Evolutionary conservation across 2,113 vertebrate genomes (phyloP), one percentile per base, ranked within the genome.

Genomic region (Notiomystis cincta): DNA sequence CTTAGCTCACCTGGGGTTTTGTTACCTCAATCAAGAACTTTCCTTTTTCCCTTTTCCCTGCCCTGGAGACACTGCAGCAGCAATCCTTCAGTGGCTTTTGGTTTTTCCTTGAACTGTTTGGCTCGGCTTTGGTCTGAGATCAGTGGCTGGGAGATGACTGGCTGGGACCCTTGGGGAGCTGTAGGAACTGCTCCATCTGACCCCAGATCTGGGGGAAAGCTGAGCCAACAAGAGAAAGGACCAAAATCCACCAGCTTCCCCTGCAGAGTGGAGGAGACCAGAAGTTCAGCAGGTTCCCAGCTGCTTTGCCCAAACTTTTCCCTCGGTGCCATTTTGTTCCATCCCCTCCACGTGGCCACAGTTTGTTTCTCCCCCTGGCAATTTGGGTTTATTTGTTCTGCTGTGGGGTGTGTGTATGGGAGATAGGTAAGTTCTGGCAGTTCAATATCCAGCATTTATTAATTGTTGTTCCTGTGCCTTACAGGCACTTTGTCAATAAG

Each of bases 81-180:
- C 18, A 22, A 64, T 40, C 11, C 44, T 40, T 23, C 19, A 40
- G 35, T 0, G 2, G 35, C 23, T 40, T 58, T 38, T 80, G 44
- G 44, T 20, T 16, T 42, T n/a, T 27, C 11, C 38, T 33, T 38
- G 6, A 21, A 3, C 6, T 13, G n/a, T 20, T 56, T 13, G 13
- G 16, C 17, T 10, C 8, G n/a, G 50, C 10, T 66, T 66, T 25
- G 50, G 13, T 31, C 77, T 0, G 11, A 37, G 77, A 19, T 45
- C 21, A 33, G 42, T 40, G 0, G 0, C 57, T 20, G 57, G 28
- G 16, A 50, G 22, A 50, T 0, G 3, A 15, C 13, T 1, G 0
- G 24, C 24, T 0, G 0, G 18, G 51, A 50, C 17, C 6, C 15
- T 7, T 50, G 35, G 35, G 16, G 16, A 77, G 10, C 28, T 8